Evolutionary conservation across 1,140 invertebrate species (phyloP).

Genomic region (Lerema accius): DNA sequence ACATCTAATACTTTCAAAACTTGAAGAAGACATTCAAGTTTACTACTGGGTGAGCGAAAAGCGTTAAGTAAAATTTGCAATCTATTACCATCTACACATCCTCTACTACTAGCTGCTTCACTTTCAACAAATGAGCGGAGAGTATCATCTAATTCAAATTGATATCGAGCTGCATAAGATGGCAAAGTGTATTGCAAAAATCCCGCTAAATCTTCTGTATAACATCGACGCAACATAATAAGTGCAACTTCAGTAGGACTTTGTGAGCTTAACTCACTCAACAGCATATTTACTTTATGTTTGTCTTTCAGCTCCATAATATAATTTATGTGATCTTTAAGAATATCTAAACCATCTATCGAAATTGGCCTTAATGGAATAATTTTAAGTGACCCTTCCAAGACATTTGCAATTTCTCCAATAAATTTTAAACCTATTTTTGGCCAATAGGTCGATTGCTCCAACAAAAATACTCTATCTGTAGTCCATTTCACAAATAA

Average conservation of each 20-base stretch:
- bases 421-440: constrained; percentile 76
- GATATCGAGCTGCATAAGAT: constrained; percentile 59
- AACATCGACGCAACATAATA: constrained; percentile 73
- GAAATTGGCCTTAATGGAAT: constrained; percentile 66
- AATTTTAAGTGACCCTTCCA: constrained; percentile 68
- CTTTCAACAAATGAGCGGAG: constrained; percentile 66
- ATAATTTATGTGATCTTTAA: constrained; percentile 67
- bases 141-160: constrained; percentile 70
- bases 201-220: constrained; percentile 70
- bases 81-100: constrained; percentile 62
- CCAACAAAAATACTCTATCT: constrained; percentile 68
- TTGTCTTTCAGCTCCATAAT: constrained; percentile 74
- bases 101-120: constrained; percentile 68
- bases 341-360: constrained; percentile 68
- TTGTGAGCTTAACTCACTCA: constrained; percentile 69
- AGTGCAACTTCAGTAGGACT: constrained; percentile 65
- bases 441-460: constrained; percentile 75
- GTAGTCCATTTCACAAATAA: constrained; percentile 73
- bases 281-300: constrained; percentile 73
- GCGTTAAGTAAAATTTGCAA: constrained; percentile 63
- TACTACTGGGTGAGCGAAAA: constrained; percentile 61
- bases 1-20: constrained; percentile 73
- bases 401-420: constrained; percentile 59
- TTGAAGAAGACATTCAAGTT: constrained; percentile 68
- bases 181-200: constrained; percentile 68